phyloP scores from a whole-genome alignment of 2,797 vertebrate genomes.

The Furcifer pardalis region DNA sequence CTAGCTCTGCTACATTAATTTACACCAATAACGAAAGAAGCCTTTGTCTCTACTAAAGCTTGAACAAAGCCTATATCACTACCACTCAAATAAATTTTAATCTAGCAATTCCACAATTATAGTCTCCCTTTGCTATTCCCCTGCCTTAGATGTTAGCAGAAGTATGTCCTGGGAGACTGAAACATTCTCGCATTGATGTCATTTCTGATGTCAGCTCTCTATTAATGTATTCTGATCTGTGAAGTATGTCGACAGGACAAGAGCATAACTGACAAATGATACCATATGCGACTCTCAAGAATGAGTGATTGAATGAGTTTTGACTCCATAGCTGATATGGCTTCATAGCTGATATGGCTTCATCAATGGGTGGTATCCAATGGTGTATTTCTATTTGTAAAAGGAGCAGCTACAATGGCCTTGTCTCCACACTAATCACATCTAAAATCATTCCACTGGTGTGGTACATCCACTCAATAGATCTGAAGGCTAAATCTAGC shows the following conservation, averaged over 20 bases:
- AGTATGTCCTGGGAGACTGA: background rate
- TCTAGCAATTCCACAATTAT: background rate
- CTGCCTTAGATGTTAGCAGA: background rate
- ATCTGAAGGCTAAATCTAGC: background rate
- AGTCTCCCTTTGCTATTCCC: background rate
- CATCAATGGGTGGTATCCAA: background rate
- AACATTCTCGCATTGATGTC: background rate
- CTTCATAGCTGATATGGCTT: background rate
- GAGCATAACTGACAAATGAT: background rate
- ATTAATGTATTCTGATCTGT: background rate
- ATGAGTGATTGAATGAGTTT: background rate
- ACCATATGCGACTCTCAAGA: background rate
- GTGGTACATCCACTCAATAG: background rate
- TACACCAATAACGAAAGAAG: background rate
- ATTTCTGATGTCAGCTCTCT: background rate
- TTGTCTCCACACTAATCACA: no score
- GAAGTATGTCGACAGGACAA: background rate
- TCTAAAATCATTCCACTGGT: no score
- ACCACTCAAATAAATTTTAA: background rate
- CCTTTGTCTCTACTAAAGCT: background rate
- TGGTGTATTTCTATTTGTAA: background rate
- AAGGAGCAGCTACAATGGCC: no score
- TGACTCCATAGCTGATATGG: background rate
- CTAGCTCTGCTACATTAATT: background rate
- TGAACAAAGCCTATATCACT: background rate